These are phyloP conservation scores for Oxycera nigricornis DNA, from an alignment of 2,888 invertebrate genomes.

Conservation along the genomic window DNA sequence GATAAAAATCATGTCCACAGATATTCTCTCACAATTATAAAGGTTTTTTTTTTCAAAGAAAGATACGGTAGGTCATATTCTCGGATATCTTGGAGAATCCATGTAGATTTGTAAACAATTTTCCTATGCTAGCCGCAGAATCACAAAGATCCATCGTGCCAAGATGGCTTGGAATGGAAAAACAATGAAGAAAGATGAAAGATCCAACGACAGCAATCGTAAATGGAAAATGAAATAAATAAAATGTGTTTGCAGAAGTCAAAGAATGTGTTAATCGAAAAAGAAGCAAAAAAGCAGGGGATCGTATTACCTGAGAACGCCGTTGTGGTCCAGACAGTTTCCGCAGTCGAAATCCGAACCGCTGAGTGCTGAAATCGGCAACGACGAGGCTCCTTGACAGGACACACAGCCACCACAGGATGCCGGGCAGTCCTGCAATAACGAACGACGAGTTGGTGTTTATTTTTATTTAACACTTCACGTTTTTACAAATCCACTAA, in stretches of 20 bases:
- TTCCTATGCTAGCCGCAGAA: conserved; percentile 9
- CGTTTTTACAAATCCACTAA: no score
- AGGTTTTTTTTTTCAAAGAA: not conserved
- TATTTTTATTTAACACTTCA: no score
- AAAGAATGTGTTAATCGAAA: not conserved
- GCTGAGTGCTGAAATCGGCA: conserved; percentile 60
- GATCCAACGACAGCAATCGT: not conserved
- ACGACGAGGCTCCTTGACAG: conserved; percentile 61
- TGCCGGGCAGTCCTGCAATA: conserved; percentile 59
- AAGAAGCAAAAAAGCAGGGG: not conserved
- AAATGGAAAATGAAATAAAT: not conserved
- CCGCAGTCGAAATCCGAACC: conserved; percentile 62
- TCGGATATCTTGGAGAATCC: not conserved
- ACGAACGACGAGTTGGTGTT: conserved; percentile 10
- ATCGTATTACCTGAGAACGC: conserved; percentile 47
- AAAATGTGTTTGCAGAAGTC: not conserved
- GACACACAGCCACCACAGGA: conserved; percentile 62
- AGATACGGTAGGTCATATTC: no score
- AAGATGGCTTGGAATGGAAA: not conserved
- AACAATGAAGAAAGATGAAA: not conserved
- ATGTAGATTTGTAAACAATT: not conserved
- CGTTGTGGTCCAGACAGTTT: conserved; percentile 60
- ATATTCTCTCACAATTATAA: conserved; percentile 24
- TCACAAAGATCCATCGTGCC: not conserved
- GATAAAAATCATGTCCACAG: conserved; percentile 22